Evolutionary conservation across 2,113 vertebrate species (phyloP).

Genomic region (Platycercus adscitus): DNA sequence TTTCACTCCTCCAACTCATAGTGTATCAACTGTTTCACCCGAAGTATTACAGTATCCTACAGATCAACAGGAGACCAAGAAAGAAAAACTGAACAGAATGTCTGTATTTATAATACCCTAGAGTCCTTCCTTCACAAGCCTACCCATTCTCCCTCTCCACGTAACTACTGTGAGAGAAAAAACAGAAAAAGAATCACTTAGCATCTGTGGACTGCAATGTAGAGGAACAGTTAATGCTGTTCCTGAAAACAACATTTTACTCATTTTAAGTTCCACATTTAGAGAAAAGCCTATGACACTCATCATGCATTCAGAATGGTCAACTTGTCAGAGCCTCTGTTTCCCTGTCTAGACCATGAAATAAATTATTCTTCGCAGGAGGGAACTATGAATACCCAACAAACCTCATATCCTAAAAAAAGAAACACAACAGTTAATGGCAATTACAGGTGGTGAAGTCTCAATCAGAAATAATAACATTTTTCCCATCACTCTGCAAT

Average conservation of each 20-base stretch:
- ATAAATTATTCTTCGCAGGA: neutral
- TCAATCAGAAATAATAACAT: neutral
- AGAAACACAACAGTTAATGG: neutral
- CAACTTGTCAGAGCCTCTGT: neutral
- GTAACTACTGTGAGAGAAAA: neutral
- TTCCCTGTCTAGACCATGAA: neutral
- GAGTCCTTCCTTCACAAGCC: neutral
- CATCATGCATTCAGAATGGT: neutral
- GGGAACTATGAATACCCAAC: neutral
- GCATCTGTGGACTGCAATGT: neutral
- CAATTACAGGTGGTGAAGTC: neutral
- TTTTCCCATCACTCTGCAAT: neutral
- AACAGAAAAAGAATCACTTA: neutral
- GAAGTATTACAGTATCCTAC: neutral
- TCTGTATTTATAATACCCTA: neutral
- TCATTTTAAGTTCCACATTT: neutral
- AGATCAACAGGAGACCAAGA: neutral
- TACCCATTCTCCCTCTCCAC: neutral
- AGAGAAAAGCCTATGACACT: neutral
- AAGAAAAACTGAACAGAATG: neutral
- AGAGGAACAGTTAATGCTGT: neutral
- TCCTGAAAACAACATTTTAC: neutral
- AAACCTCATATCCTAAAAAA: neutral
- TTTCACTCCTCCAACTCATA: neutral
- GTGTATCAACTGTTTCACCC: neutral